Evolutionary conservation across 1,140 invertebrate species (phyloP), one percentile per base, ranked within the genome.

Genomic region (Drosophila ogumai): DNA sequence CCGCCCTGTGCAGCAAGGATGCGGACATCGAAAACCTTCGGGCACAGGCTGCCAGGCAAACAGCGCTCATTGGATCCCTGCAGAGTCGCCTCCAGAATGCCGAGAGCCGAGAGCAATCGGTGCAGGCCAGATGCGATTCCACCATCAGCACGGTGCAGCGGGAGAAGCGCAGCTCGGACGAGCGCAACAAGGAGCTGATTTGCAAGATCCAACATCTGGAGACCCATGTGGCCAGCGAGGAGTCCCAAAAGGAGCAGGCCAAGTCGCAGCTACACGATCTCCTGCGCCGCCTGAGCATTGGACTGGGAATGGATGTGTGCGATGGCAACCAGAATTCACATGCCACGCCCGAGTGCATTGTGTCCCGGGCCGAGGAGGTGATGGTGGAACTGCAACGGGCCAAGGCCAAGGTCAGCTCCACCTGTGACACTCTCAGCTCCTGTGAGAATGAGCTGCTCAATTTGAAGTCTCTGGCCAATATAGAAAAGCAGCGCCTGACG

Each of bases 21-120:
- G 56, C 81, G 8, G 92, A 92, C 32, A 82, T 91, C 41, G 92
- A 92, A 75, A 91, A 81, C 54, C 91, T 97, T 3, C 94, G 96
- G 34, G 96, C 97, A 72, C 96, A 97, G 93, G 94, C 96, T 40
- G 96, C 96, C 0, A 93, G 96, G 40, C 96, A 97, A 92, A 96
- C 95, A 82, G 95, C 96, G 0, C 94, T 97, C 34, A 96, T 97
- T 67, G 94, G 94, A 8, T 97, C 96, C 0, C 93, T 97, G 19
- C 96, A 96, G 82, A 96, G 96, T 90, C 95, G 96, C 72, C 94
- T 97, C 46, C 95, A 96, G 93, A 96, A 97, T 72, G 90, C 96
- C 22, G 96, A 97, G 91, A 96, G 96, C 68, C 93, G 95, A 47
- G 96, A 97, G 90, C 93, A 96, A 57, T 94, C 94, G 79, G 91